Conservation (phyloP, 1,140 invertebrate genomes). For the Formica selysi region DNA sequence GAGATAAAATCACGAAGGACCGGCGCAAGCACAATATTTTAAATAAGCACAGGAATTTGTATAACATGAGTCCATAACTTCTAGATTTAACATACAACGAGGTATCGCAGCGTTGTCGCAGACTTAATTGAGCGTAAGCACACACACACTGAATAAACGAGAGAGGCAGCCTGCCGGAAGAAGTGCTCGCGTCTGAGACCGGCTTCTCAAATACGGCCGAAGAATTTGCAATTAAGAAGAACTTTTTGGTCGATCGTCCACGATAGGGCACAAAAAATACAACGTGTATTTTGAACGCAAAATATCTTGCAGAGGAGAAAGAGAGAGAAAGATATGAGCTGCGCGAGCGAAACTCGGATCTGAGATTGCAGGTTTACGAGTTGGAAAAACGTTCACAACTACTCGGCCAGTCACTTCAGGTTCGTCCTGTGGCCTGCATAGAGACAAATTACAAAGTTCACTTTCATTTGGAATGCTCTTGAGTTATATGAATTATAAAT, state of each 20-base stretch:
- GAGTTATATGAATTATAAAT: conserved; percentile 65
- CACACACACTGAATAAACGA: conserved; percentile 75
- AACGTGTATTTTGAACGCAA: conserved; percentile 84
- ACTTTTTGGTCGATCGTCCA: conserved; percentile 80
- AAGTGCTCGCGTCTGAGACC: conserved; percentile 77
- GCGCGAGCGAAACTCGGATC: conserved; percentile 86
- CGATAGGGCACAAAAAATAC: conserved; percentile 76
- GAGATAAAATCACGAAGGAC: conserved; percentile 51
- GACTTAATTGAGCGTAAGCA: conserved; percentile 77
- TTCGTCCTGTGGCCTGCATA: conserved; percentile 85
- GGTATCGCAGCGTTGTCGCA: conserved; percentile 79
- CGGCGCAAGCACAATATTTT: conserved; percentile 67
- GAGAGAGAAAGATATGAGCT: conserved; percentile 86
- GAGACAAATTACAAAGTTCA: conserved; percentile 73
- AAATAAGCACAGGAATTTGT: conserved; percentile 69
- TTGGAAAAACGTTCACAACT: conserved; percentile 87
- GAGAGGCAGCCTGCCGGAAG: conserved; percentile 74
- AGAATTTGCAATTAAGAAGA: conserved; percentile 78
- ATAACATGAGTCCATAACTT: conserved; percentile 78
- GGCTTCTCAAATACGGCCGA: conserved; percentile 75
- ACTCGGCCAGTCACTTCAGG: conserved; percentile 86
- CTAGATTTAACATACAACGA: conserved; percentile 79
- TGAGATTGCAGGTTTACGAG: conserved; percentile 86
- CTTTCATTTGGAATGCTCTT: conserved; percentile 81
- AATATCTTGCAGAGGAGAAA: conserved; percentile 87